A percentile compares a stretch with the other conserved stretches of the same genome.
Conservation (phyloP, 2,797 vertebrate species). For the Eutrigla gurnardus region DNA sequence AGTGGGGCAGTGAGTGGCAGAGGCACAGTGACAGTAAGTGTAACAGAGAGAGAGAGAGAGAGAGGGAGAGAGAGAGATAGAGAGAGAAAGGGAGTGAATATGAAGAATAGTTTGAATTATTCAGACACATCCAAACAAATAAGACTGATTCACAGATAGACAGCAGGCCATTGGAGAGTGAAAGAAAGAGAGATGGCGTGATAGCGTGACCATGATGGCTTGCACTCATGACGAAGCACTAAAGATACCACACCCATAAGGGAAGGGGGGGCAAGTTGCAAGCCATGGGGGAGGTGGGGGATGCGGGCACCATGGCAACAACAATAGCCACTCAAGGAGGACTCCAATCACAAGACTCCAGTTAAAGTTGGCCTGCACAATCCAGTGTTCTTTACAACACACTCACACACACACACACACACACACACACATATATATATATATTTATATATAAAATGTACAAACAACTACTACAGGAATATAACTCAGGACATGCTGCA, state of each 20-base stretch:
- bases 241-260: conserved; percentile 63
- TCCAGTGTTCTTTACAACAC: conserved; percentile 44
- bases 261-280: conserved; percentile 30
- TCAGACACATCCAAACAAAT: conserved; percentile 49
- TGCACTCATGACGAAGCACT: conserved; percentile 66
- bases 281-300: conserved; percentile 55
- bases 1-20: conserved; percentile 58
- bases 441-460: conserved; percentile 44
- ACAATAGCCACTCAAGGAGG: conserved; percentile 61
- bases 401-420: conserved; percentile 5
- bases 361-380: conserved; percentile 37
- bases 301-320: conserved; percentile 58
- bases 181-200: conserved; percentile 53
- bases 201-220: conserved; percentile 69
- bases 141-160: conserved; percentile 29
- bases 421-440: neutral
- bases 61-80: conserved; percentile 28
- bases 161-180: conserved; percentile 45
- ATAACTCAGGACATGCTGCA: conserved; percentile 71
- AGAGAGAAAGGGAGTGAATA: conserved; percentile 46
- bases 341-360: conserved; percentile 52
- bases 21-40: conserved; percentile 69
- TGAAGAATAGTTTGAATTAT: conserved; percentile 57
- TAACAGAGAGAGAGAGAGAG: conserved; percentile 44
- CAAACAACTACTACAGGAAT: conserved; percentile 10